Conservation (phyloP, 53 echinoderm and acorn worm species). For the Antedon mediterranea region DNA sequence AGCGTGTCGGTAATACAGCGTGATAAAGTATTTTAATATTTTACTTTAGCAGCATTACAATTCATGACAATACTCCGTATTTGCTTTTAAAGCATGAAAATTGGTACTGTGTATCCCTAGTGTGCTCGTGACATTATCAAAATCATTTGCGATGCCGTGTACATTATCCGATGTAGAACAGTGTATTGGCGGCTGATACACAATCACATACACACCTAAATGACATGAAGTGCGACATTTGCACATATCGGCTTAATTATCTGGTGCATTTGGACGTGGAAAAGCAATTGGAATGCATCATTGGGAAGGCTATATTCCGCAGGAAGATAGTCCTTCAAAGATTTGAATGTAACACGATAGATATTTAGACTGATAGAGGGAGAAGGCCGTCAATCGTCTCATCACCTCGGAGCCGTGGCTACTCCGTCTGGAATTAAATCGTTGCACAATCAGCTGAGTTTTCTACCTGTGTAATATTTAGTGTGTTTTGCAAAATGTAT, state of each 20-base stretch:
- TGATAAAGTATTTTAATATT: neutral
- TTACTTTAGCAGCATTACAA: neutral
- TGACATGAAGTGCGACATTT: neutral
- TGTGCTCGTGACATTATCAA: neutral
- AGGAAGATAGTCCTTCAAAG: neutral
- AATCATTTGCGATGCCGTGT: neutral
- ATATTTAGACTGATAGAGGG: neutral
- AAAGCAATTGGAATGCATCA: neutral
- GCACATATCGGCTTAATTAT: neutral
- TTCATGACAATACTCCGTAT: neutral
- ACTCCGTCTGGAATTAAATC: neutral
- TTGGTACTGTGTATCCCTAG: neutral
- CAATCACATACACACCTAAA: neutral
- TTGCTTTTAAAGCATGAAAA: neutral
- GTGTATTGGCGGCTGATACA: neutral
- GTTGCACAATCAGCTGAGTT: neutral
- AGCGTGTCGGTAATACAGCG: neutral
- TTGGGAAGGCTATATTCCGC: neutral
- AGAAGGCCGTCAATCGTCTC: neutral
- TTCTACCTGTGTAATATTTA: neutral
- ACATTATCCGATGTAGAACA: neutral
- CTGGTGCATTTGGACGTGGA: neutral
- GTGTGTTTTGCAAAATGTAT: neutral
- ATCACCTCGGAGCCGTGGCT: too few relatives aligned
- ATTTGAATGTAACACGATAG: neutral